phyloP scores from a whole-genome alignment of 2,888 invertebrate genomes.

The Athrips mouffetella region DNA sequence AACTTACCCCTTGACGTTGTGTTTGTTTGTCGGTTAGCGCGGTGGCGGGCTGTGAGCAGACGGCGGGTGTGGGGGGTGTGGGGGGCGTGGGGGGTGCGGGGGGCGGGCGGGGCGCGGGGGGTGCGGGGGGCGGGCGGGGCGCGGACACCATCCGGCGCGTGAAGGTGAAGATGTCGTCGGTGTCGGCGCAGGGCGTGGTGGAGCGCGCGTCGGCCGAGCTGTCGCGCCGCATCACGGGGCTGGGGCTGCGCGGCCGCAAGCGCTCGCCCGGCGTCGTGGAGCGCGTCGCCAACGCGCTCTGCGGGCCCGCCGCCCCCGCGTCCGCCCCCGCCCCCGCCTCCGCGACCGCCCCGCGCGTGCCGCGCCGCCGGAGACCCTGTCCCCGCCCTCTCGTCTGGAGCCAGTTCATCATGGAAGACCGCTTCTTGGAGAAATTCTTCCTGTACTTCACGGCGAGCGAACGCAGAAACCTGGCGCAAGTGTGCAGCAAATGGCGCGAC shows the following conservation, averaged over 20 bases:
- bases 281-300: conserved; percentile 91
- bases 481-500: conserved; percentile 93
- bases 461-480: conserved; percentile 87
- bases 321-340: conserved; percentile 63
- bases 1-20: no score
- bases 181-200: conserved; percentile 93
- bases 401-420: conserved; percentile 89
- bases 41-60: conserved; percentile 73
- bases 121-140: conserved; percentile 51
- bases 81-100: conserved; percentile 42
- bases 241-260: conserved; percentile 83
- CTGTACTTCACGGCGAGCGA: conserved; percentile 88
- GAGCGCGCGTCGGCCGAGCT: conserved; percentile 94
- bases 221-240: conserved; percentile 91
- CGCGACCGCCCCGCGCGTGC: conserved; percentile 49
- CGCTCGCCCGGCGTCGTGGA: conserved; percentile 86
- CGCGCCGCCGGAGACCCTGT: conserved; percentile 68
- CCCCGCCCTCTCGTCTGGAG: conserved; percentile 82
- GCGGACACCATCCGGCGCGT: conserved; percentile 71
- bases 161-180: conserved; percentile 85
- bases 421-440: conserved; percentile 91
- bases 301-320: conserved; percentile 80
- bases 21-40: conserved; percentile 39
- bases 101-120: conserved; percentile 50
- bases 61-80: conserved; percentile 53